Conservation (phyloP, 2,113 vertebrate species). For the Limanda limanda region DNA sequence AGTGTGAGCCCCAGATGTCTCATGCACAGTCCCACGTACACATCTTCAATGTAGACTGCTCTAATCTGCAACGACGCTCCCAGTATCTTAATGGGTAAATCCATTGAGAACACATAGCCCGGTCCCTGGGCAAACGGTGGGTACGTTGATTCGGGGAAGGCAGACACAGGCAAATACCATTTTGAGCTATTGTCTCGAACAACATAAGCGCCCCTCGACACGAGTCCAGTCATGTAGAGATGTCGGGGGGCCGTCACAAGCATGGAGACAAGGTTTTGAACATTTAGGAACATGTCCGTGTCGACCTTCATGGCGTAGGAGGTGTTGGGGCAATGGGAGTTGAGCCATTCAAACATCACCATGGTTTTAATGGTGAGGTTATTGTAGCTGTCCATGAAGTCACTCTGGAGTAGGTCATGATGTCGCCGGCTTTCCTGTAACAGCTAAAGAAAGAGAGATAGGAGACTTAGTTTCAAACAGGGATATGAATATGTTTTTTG, state of each 20-base stretch:
- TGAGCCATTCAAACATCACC: slow-evolving; percentile 83
- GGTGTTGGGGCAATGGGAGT: slow-evolving; percentile 67
- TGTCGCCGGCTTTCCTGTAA: slow-evolving; percentile 68
- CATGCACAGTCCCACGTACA: slow-evolving; percentile 67
- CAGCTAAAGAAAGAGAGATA: slow-evolving; percentile 17
- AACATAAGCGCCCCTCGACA: not conserved
- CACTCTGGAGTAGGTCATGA: slow-evolving; percentile 79
- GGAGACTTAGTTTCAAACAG: too few species aligned
- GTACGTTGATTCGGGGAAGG: slow-evolving; percentile 18
- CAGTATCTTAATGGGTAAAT: slow-evolving; percentile 54
- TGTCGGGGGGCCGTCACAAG: slow-evolving; percentile 37
- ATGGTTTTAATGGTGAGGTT: slow-evolving; percentile 84
- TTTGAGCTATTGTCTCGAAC: slow-evolving; percentile 46
- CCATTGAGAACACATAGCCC: slow-evolving; percentile 66
- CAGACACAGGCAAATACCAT: slow-evolving; percentile 51
- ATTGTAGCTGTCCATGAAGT: slow-evolving; percentile 82
- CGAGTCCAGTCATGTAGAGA: slow-evolving; percentile 51
- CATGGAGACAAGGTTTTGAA: slow-evolving; percentile 49
- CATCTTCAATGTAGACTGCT: slow-evolving; percentile 66
- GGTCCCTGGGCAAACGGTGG: slow-evolving; percentile 49
- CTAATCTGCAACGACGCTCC: slow-evolving; percentile 37
- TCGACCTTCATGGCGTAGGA: slow-evolving; percentile 80
- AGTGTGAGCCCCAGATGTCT: slow-evolving; percentile 28
- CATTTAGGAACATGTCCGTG: slow-evolving; percentile 80
- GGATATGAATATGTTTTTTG: too few species aligned